A percentile compares a stretch with the other conserved stretches of the same genome.
Conservation (phyloP, 1,140 invertebrate genomes). For the Zaprionus africanus region DNA sequence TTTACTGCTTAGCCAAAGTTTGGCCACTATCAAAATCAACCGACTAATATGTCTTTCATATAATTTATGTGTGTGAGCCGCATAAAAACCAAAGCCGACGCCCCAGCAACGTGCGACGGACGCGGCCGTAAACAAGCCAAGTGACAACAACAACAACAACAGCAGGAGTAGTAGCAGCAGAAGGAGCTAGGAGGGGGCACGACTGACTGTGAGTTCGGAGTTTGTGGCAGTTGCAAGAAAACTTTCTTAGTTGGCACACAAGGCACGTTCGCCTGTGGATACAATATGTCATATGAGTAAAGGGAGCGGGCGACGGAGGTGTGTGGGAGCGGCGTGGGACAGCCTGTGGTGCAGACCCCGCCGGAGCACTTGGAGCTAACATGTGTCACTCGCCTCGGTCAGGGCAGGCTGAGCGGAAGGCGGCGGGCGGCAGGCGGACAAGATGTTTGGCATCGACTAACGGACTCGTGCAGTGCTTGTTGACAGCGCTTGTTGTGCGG, state of each 20-base stretch:
- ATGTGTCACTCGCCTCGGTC: constrained; percentile 44
- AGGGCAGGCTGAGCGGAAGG: not conserved
- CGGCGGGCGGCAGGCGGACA: not conserved
- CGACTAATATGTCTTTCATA: constrained; percentile 57
- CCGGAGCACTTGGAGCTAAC: constrained; percentile 47
- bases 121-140: constrained; percentile 52
- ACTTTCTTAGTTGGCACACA: constrained; percentile 68
- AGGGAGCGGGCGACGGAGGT: not conserved
- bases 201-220: not conserved
- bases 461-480: constrained; percentile 36
- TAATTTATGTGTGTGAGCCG: constrained; percentile 56
- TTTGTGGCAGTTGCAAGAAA: constrained; percentile 27
- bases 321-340: not conserved
- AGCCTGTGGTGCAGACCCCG: constrained; percentile 13
- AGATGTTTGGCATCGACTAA: constrained; percentile 9
- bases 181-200: not conserved
- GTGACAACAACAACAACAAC: constrained; percentile 37
- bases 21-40: constrained; percentile 54
- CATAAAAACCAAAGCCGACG: constrained; percentile 49
- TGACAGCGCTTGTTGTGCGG: constrained; percentile 45
- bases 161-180: not conserved
- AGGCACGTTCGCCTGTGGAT: constrained; percentile 74
- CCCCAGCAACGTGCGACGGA: constrained; percentile 33
- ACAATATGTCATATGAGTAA: constrained; percentile 70
- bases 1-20: constrained; percentile 49